phyloP scores from a whole-genome alignment of 2,113 vertebrate species.

The Heterotilapia buettikoferi region DNA sequence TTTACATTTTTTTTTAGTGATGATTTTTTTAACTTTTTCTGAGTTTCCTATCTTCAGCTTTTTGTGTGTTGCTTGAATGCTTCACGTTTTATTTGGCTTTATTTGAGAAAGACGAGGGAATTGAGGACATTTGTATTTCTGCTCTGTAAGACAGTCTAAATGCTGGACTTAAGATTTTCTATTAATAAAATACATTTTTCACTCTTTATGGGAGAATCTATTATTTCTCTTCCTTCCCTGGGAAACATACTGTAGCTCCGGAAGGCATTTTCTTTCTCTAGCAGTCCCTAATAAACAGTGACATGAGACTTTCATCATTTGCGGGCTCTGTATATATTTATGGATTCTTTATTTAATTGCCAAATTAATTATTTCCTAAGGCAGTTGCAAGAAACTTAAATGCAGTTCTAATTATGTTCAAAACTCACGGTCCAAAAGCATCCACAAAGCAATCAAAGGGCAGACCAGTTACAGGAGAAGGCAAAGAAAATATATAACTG shows the following conservation, averaged over 20 bases:
- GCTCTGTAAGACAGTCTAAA: not conserved
- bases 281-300: not conserved
- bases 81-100: not conserved
- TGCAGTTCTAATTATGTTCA: not conserved
- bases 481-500: not conserved
- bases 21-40: not conserved
- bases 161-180: not conserved
- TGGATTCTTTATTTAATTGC: not conserved
- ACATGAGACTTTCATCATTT: not conserved
- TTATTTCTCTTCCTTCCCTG: not conserved
- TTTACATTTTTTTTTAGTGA: not conserved
- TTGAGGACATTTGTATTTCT: not conserved
- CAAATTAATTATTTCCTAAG: not conserved
- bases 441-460: not conserved
- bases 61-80: not conserved
- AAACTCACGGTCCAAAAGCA: not conserved
- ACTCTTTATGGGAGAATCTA: not conserved
- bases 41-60: not conserved
- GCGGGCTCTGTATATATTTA: not conserved
- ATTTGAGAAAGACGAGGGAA: fast-evolving
- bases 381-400: not conserved
- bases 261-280: not conserved
- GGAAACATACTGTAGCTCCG: not conserved
- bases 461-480: not conserved
- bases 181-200: not conserved